Conservation (phyloP, 2,888 invertebrate species). For the Conomelus anceps region DNA sequence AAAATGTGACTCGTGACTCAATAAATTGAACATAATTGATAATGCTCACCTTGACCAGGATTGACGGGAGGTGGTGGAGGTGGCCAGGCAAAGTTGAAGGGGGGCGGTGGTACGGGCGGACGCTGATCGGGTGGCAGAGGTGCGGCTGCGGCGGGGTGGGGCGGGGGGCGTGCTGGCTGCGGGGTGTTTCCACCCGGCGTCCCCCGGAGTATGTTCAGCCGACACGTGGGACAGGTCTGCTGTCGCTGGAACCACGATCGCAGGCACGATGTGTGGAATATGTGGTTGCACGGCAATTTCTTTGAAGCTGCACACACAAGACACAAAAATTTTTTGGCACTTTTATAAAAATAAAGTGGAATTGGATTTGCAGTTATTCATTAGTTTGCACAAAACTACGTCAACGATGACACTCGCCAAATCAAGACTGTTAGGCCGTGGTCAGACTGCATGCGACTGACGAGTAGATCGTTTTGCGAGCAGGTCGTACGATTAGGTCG, state of each 20-base stretch:
- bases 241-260: constrained; percentile 99
- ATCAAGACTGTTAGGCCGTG: no score
- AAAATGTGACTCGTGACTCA: no score
- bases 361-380: no score
- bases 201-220: constrained; percentile 68
- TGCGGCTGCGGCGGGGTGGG: constrained; percentile 33
- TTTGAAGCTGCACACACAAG: constrained; percentile 60
- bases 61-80: constrained; percentile 33
- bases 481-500: no score
- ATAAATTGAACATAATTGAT: no score
- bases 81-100: constrained; percentile 38
- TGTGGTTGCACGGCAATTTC: constrained; percentile 97
- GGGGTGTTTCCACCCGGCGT: constrained; percentile 29
- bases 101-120: constrained; percentile 19
- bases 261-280: constrained; percentile 96
- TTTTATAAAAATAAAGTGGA: no score
- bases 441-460: no score
- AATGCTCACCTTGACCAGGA: neutral
- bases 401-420: no score
- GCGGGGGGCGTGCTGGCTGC: constrained; percentile 34
- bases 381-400: no score
- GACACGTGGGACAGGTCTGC: constrained; percentile 98
- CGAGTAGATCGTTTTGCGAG: no score
- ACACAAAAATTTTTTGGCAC: no score
- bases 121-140: constrained; percentile 33